These are phyloP conservation scores for Pycnonotus jocosus DNA, from an alignment of 2,113 vertebrate species.

Conservation along the genomic window DNA sequence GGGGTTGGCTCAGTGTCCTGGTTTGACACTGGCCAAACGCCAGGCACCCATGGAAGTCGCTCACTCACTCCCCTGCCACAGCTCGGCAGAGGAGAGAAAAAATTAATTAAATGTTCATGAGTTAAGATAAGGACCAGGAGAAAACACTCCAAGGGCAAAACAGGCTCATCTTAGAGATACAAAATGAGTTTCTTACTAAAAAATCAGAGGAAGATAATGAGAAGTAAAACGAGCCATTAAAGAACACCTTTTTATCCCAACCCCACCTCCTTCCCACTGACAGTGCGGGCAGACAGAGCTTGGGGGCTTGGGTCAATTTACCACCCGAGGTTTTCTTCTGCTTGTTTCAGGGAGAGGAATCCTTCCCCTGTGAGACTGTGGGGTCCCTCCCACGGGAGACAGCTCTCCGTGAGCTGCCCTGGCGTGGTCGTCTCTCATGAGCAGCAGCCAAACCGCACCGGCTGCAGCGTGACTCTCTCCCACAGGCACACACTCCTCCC, in stretches of 20 bases:
- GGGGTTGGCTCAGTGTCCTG: neutral
- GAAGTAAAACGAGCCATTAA: neutral
- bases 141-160: neutral
- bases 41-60: fast-evolving
- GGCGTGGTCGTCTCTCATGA: fast-evolving
- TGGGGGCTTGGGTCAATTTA: neutral
- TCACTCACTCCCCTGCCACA: neutral
- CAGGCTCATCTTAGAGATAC: neutral
- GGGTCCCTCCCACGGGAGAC: neutral
- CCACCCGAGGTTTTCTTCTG: neutral
- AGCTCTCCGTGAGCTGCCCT: neutral
- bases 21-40: neutral
- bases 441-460: too few species aligned
- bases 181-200: neutral
- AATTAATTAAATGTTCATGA: neutral
- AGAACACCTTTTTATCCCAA: neutral
- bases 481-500: fast-evolving
- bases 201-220: neutral
- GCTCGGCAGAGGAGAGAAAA: neutral
- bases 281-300: neutral
- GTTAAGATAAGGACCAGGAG: neutral
- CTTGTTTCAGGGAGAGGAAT: neutral
- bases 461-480: fast-evolving
- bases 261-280: neutral
- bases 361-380: fast-evolving